Base-by-base conservation (phyloP, 2,797 vertebrate species). In the Thunnus albacares region DNA sequence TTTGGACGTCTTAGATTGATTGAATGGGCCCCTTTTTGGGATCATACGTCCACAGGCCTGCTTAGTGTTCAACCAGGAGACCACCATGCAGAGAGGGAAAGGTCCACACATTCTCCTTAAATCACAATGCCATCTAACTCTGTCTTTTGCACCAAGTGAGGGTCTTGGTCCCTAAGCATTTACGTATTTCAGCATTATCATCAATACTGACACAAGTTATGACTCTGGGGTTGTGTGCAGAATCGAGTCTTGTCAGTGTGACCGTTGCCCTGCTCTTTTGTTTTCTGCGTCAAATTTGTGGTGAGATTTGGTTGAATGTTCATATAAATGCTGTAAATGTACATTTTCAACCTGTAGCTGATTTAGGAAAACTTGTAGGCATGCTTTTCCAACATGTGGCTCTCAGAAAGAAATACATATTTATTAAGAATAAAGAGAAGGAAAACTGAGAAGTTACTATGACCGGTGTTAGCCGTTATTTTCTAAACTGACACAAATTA, bases 1-100 rank as follows among this genome's bases (percentile, higher is more conserved):
- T 92, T 92, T 83, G 47, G 77, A 84, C 20, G 57, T 85, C 82
- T 59, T 35, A 82, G 83, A 93, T 87, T 94, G 92, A 94, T 94
- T 93, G 91, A 92, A 91, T 67, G 84, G 83, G 78, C 81, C 86
- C 76, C 82, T 87, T 84, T 86, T 84, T 53, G 70, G 88, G 83
- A 84, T 79, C 38, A 60, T 85, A 83, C 87, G 82, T 87, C 81
- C 80, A 81, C 59, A 72, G 81, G 85, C 82, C 91, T 94, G 90
- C 80, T 93, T 73, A 92, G 83, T 88, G 93, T 94, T 91, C 52
- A 77, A 58, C 72, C 74, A 17, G 0, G 56, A 87, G 92, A 92
- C 93, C 92, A 93, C 92, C 93, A 6, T 84, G 85, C 81, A 84
- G 71, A 82, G 1, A 70, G 53, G 20, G 60, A 71, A 79, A 62